Evolutionary conservation across 2,888 invertebrate species (phyloP).

Genomic region (Troglohyphantes excavatus): DNA sequence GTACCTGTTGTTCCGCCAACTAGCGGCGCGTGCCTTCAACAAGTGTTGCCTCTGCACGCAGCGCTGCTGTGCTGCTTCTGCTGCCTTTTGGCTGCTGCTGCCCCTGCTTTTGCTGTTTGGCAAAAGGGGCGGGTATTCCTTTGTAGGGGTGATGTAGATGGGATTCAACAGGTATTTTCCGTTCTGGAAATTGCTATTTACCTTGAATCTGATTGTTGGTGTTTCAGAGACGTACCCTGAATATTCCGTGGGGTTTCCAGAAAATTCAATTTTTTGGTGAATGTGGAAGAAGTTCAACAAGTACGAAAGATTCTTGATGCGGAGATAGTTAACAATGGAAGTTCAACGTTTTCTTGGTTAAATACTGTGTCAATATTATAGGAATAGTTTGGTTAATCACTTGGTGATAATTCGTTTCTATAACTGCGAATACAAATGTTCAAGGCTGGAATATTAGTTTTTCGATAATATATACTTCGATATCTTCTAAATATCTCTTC

Average conservation of each 20-base stretch:
- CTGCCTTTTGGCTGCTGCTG: slow-evolving; percentile 22
- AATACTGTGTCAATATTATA: no score
- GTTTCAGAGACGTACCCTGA: no score
- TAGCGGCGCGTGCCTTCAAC: slow-evolving; percentile 73
- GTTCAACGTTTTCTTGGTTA: no score
- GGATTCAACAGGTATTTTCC: neutral
- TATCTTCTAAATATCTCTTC: neutral
- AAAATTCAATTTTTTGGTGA: no score
- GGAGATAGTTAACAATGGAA: no score
- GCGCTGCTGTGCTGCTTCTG: slow-evolving; percentile 17
- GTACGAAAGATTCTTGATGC: no score
- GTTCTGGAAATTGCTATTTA: no score
- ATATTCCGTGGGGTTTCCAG: no score
- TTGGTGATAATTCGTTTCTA: neutral
- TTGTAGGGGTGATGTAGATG: neutral
- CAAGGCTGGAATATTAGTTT: neutral
- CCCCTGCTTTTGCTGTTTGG: neutral
- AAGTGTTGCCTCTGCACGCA: slow-evolving; percentile 60
- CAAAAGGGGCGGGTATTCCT: neutral
- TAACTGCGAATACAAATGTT: neutral
- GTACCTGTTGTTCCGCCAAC: slow-evolving; percentile 77
- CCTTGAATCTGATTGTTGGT: no score
- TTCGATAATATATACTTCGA: neutral
- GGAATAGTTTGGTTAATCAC: neutral
- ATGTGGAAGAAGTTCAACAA: no score